Base-by-base conservation (phyloP, 1,140 invertebrate species). In the Neodiprion lecontei region DNA sequence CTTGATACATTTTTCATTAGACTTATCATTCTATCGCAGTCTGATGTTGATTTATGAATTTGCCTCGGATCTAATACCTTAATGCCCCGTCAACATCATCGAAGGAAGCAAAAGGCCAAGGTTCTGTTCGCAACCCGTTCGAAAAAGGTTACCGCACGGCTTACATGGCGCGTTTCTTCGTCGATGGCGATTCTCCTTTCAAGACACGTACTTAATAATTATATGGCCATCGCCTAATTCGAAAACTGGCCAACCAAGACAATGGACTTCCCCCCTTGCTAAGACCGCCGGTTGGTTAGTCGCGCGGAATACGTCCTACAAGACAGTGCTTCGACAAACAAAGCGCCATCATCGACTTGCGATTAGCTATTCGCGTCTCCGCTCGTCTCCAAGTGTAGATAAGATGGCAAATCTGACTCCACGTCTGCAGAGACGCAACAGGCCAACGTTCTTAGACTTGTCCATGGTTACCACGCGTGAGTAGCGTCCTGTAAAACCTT, bases 361-460 rank as follows among this genome's bases (percentile, higher is more conserved):
- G 28, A 40, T 40, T 40, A 40, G 28, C 28, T 0, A 40, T 40
- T 40, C 28, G 28, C 28, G 2, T 40, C 28, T 40, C 28, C 28
- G 28, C 28, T 40, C 28, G 5, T 40, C 28, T 40, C 28, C 28
- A 40, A 40, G 48, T 73, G 40, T 68, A 28, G 47, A 49, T 21
- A 28, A 67, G 68, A 86, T 85, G 84, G 79, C 78, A 48, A 77
- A 77, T 47, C 78, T 61, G 28, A 83, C 82, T 1, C 85, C 82
- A 8, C 81, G 78, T 65, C 78, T 78, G 28, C 78, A 79, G 77
- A 81, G 82, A 79, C 79, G 79, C 74, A 80, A 84, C 21, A 79
- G 85, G 69, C 85, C 86, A 14, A 80, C 76, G 49, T 85, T 86
- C 80, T 79, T 88, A 73, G 83, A 88, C 79, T 80, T 88, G 67